These are phyloP conservation scores for Cisticola juncidis DNA, from an alignment of 2,113 vertebrate genomes.

Conservation along the genomic window DNA sequence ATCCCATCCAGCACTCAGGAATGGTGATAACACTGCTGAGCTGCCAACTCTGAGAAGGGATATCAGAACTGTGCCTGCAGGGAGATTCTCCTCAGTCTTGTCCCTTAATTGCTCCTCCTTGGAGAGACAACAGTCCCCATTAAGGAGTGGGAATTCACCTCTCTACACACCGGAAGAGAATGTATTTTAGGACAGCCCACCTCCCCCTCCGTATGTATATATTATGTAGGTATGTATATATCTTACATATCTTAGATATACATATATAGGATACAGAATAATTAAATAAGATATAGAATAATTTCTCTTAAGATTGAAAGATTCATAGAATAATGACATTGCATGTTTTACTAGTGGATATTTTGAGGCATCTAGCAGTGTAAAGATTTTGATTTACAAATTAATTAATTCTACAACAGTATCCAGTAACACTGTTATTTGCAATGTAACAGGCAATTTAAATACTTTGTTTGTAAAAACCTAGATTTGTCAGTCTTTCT, in stretches of 20 bases:
- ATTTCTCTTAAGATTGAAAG: background rate
- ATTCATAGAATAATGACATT: background rate
- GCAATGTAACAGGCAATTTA: conserved; percentile 3
- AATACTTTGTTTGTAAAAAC: background rate
- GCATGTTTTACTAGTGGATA: background rate
- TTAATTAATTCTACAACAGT: conserved; percentile 30
- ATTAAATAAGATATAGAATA: background rate
- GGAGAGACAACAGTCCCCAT: background rate
- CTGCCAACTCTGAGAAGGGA: rapidly evolving
- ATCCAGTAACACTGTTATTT: background rate
- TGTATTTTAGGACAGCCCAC: background rate
- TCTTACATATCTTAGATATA: background rate
- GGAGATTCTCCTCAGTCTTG: background rate
- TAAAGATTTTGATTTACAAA: background rate
- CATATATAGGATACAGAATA: background rate
- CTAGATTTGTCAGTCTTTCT: background rate
- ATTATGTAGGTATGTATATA: background rate
- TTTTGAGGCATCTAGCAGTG: background rate
- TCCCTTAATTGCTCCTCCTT: background rate
- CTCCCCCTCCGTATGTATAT: too few species aligned
- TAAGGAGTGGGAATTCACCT: background rate
- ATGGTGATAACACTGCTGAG: rapidly evolving
- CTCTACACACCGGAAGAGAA: rapidly evolving
- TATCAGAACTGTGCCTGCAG: background rate
- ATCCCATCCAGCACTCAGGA: background rate